Conservation (phyloP, 2,797 vertebrate genomes). For the Sphenodon punctatus region DNA sequence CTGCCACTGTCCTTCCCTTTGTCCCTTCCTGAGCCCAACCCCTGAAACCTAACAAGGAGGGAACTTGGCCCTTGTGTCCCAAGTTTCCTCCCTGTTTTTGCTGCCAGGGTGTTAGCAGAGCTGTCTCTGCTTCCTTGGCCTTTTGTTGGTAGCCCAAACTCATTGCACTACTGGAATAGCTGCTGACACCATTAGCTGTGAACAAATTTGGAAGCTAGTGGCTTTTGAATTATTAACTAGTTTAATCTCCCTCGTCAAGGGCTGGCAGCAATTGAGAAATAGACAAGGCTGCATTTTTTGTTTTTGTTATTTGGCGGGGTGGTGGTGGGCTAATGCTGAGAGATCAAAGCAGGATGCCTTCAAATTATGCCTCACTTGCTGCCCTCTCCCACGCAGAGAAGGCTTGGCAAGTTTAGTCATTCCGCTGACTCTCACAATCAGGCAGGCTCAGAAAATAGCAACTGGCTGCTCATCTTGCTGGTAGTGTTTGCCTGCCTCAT, state of each 20-base stretch:
- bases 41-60: no score
- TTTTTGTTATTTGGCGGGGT: not conserved
- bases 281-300: not conserved
- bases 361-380: not conserved
- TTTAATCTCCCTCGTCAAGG: not conserved
- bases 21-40: no score
- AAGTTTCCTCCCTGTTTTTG: not conserved
- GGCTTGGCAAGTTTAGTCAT: not conserved
- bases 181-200: not conserved
- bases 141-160: not conserved
- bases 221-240: not conserved
- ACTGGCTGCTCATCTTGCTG: not conserved
- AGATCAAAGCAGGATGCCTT: not conserved
- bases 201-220: rapidly evolving
- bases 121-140: no score
- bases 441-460: conserved; percentile 16
- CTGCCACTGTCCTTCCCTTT: no score
- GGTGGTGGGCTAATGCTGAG: no score
- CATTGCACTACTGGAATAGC: no score
- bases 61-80: no score
- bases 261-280: not conserved
- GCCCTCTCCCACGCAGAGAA: not conserved
- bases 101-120: not conserved
- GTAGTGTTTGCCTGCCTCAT: not conserved
- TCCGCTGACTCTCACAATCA: not conserved